Evolutionary conservation across 1,140 invertebrate genomes (phyloP), one percentile per base, ranked within the genome.

Genomic region (Camponotus vicinus): DNA sequence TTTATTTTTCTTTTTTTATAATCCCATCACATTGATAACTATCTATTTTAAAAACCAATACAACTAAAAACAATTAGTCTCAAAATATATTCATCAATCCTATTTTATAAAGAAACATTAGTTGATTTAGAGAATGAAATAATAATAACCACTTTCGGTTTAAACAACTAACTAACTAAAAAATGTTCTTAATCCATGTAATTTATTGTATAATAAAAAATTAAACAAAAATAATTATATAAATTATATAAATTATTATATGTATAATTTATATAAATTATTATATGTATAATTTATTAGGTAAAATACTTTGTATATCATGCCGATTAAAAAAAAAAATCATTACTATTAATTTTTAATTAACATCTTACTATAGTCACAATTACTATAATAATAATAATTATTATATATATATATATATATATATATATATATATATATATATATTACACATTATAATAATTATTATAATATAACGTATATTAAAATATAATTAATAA

Each of bases 121-220:
- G 13, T 73, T 55, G 32, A 69, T 21, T 69, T 69, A 76, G 32
- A 40, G 15, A 63, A 40, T 76, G 8, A 61, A 59, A 75, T n/a
- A 18, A 55, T 34, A 21, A 34, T 27, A 63, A 40, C 13, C 49
- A 52, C 49, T 52, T 76, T 61, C 61, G 3, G 13, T 76, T 76
- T 59, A 76, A 57, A 59, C 7, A 57, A 76, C 0, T 42, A 42
- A 76, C 27, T 45, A 21, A 27, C 27, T 27, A 27, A 27, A 27
- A 49, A 27, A 49, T 76, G 15, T 71, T 64, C 5, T 9, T 13
- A 21, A 52, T 5, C 15, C 49, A 52, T 52, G 15, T 52, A 11
- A 13, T 27, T n/a, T 13, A n/a, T 18, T 0, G 15, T 15, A 2
- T 59, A 40, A 27, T 27, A 49, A 76, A 45, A 40, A 40, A 18